Conservation (phyloP, 2,888 invertebrate genomes). For the Vesta saturnalis region DNA sequence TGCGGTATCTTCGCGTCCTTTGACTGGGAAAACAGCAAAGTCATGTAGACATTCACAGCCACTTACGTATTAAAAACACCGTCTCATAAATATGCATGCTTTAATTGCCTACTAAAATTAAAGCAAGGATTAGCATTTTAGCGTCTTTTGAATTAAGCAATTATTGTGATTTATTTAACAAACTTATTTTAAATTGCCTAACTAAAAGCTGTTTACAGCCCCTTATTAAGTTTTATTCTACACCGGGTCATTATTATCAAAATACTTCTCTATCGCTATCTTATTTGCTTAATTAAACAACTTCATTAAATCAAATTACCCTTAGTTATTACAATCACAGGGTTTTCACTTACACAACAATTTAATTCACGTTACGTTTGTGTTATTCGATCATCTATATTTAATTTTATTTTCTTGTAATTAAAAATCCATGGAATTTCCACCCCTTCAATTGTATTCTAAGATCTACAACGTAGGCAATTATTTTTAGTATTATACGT, state of each 20-base stretch:
- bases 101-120: constrained; percentile 50
- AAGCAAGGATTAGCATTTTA: constrained; percentile 47
- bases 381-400: neutral
- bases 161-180: constrained; percentile 48
- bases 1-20: constrained; percentile 46
- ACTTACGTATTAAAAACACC: constrained; percentile 48
- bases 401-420: neutral
- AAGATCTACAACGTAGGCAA: too few relatives aligned
- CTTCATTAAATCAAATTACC: constrained; percentile 10
- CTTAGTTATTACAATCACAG: neutral
- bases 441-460: too few relatives aligned
- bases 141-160: constrained; percentile 46
- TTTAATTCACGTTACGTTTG: neutral
- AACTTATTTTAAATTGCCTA: constrained; percentile 40
- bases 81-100: constrained; percentile 49
- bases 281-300: constrained; percentile 9
- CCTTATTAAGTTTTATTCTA: constrained; percentile 27
- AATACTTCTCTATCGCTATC: constrained; percentile 8
- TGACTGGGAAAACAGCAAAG: constrained; percentile 32
- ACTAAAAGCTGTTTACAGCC: constrained; percentile 43
- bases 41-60: constrained; percentile 40
- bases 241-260: neutral
- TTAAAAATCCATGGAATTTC: too few relatives aligned
- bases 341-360: neutral
- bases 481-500: too few relatives aligned